phyloP scores from a whole-genome alignment of 2,797 vertebrate species.

The Hydrocynus forskahlii region DNA sequence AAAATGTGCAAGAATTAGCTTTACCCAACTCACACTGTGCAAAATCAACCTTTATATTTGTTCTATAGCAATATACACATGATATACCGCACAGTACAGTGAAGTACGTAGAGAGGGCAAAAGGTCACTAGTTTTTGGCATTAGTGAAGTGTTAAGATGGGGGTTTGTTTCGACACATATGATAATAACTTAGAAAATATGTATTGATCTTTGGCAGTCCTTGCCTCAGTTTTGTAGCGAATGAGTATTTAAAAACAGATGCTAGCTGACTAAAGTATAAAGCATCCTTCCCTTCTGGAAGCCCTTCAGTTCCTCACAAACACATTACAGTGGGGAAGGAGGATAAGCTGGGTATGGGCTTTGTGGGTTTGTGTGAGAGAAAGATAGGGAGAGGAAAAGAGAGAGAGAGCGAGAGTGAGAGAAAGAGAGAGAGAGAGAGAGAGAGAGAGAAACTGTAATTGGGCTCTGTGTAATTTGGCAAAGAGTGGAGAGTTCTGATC shows the following conservation, averaged over 20 bases:
- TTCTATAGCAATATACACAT: not conserved
- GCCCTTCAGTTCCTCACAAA: constrained; percentile 29
- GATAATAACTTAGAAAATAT: not conserved
- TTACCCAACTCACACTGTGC: no score
- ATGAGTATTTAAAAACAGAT: not conserved
- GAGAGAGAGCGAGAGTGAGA: no score
- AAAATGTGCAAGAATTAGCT: no score
- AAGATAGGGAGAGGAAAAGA: constrained; percentile 43
- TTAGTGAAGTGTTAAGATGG: not conserved
- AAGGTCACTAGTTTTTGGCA: no score
- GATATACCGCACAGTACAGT: not conserved
- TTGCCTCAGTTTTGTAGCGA: not conserved
- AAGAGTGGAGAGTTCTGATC: constrained; percentile 16
- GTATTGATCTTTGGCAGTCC: constrained; percentile 8
- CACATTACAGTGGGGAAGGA: constrained; percentile 2
- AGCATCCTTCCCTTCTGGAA: constrained; percentile 6
- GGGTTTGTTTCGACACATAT: constrained; percentile 5
- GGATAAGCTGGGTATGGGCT: constrained; percentile 12
- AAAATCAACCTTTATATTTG: not conserved
- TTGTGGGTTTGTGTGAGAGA: constrained; percentile 19
- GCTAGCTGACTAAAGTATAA: constrained; percentile 7
- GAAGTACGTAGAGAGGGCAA: not conserved
- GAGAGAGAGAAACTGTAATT: constrained; percentile 48
- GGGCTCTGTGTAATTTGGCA: constrained; percentile 43
- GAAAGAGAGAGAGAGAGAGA: constrained; percentile 50